phyloP scores from a whole-genome alignment of 2,888 invertebrate species.

The Pasiphila rectangulata region DNA sequence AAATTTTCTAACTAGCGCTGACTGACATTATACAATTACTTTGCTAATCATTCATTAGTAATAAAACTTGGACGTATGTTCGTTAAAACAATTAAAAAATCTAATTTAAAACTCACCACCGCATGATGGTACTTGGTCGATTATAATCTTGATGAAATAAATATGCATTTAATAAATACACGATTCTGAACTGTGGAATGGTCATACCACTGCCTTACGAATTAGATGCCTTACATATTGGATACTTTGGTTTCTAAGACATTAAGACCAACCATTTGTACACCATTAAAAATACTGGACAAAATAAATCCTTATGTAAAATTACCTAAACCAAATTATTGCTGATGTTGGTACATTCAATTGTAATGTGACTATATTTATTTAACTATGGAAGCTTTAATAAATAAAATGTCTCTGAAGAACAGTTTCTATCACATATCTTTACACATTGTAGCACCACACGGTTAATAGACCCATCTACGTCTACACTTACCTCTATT shows the following conservation, averaged over 20 bases:
- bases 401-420: constrained; percentile 80
- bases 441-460: constrained; percentile 80
- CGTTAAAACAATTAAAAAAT: constrained; percentile 44
- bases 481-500: constrained; percentile 75
- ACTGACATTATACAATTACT: constrained; percentile 44
- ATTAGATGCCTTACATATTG: constrained; percentile 47
- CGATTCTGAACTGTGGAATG: constrained; percentile 40
- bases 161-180: constrained; percentile 41
- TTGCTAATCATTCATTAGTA: constrained; percentile 44
- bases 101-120: constrained; percentile 47
- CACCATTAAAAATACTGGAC: constrained; percentile 52
- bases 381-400: constrained; percentile 75
- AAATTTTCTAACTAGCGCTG: constrained; percentile 63
- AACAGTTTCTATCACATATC: constrained; percentile 80
- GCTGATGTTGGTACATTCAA: constrained; percentile 59
- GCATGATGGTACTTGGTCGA: constrained; percentile 50
- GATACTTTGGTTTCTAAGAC: constrained; percentile 64
- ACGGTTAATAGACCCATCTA: constrained; percentile 80
- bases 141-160: constrained; percentile 50
- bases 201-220: constrained; percentile 45
- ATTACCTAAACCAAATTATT: constrained; percentile 69
- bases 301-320: constrained; percentile 56
- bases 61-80: constrained; percentile 53
- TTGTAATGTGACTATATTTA: constrained; percentile 65
- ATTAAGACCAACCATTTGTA: constrained; percentile 51